phyloP scores from a whole-genome alignment of 2,113 vertebrate species.

The Nesoenas mayeri region DNA sequence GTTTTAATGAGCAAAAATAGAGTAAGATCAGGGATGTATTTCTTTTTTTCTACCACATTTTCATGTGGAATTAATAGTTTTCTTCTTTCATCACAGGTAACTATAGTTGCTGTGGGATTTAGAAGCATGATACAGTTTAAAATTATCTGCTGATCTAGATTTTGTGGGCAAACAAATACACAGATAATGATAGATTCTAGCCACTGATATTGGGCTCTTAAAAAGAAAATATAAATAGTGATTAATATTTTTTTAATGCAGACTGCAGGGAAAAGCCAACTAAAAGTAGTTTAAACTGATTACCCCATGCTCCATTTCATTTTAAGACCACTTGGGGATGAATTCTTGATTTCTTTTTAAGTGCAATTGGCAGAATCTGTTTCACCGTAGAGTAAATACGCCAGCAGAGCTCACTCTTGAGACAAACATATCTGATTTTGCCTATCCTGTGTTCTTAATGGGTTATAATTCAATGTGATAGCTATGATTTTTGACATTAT shows the following conservation, averaged over 20 bases:
- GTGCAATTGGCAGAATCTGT: neutral
- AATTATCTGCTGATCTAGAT: neutral
- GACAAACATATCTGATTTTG: conserved; percentile 48
- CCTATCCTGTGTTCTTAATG: conserved; percentile 8
- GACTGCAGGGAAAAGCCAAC: neutral
- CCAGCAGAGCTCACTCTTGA: conserved; percentile 16
- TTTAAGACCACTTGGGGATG: neutral
- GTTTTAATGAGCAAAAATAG: neutral
- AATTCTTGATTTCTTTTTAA: neutral
- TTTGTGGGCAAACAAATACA: neutral
- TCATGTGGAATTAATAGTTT: neutral
- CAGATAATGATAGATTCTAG: neutral
- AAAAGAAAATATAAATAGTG: neutral
- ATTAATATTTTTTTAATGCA: neutral
- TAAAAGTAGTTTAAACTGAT: neutral
- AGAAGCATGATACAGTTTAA: neutral
- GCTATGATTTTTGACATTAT: conserved; percentile 85
- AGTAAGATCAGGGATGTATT: neutral
- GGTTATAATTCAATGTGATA: conserved; percentile 71
- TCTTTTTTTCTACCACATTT: neutral
- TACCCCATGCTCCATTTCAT: neutral
- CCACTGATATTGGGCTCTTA: neutral
- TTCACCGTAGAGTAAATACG: neutral
- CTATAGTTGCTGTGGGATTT: neutral
- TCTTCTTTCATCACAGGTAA: neutral